Evolutionary conservation across 92 coral and sea anemone species (phyloP), one percentile per base, ranked within the genome.

Genomic region (Porites lobata): DNA sequence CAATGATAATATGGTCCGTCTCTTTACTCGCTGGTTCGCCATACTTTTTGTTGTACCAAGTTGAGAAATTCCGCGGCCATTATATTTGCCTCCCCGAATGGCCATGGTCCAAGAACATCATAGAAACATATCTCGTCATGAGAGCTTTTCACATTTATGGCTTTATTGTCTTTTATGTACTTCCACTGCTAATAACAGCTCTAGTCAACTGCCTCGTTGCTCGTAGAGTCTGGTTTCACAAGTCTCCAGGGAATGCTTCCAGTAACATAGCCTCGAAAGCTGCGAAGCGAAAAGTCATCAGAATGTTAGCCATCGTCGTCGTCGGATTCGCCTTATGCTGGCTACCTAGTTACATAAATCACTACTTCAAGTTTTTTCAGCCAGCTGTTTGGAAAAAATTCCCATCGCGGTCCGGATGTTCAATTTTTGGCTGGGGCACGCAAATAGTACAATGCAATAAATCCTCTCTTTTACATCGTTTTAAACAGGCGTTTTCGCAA

Each of bases 261-360:
- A 75, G 79, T 3, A 76, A 73, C 63, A 87, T 88, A 56, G 38
- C 81, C 9, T 14, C 87, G 1, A 81, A 78, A 38, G 54, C n/a
- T 17, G 78, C 93, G 3, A 86, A 18, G 20, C 67, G 86, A 3
- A 88, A 83, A 51, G 98, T 92, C 9, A 91, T 94, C 81, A 87
- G 77, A 81, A 78, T 94, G 85, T 66, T 94, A 51, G 69, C 83
- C 70, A 75, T 72, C 43, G 50, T 94, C 9, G 86, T 94, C 15
- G 50, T 85, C 47, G 76, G 86, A 7, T 92, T 94, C 63, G 91
- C 92, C 10, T 17, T 85, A 24, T 90, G 92, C 47, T 94, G 95
- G 95, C 71, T 93, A 8, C 98, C 98, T 7, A 76, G 90, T 9
- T 93, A 94, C 57, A 69, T 87, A 76, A 83, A 74, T 69, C 96